Evolutionary conservation across 2,797 vertebrate genomes (phyloP).

Genomic region (Anableps anableps): DNA sequence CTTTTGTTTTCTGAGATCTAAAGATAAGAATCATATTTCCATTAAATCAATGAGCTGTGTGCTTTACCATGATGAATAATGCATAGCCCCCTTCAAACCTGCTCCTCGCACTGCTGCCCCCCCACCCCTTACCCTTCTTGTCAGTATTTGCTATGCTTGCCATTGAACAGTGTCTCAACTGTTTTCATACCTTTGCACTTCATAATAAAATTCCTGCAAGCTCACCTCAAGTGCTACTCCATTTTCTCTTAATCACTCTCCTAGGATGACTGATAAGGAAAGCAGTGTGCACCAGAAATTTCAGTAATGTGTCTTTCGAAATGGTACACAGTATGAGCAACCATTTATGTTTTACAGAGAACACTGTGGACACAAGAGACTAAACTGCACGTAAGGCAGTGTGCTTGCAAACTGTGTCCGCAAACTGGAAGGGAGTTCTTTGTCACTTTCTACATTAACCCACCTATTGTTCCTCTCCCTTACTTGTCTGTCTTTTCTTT

Average conservation of each 20-base stretch:
- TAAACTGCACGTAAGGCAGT: not conserved
- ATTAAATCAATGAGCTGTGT: conserved; percentile 81
- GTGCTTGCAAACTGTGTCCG: not conserved
- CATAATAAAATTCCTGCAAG: conserved; percentile 74
- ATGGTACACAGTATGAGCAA: conserved; percentile 25
- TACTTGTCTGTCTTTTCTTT: conserved; percentile 47
- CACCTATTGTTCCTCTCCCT: conserved; percentile 40
- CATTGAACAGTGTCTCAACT: conserved; percentile 57
- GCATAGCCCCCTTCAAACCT: conserved; percentile 60
- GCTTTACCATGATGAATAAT: conserved; percentile 79
- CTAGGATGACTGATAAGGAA: conserved; percentile 51
- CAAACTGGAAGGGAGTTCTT: conserved; percentile 6
- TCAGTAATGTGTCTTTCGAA: conserved; percentile 38
- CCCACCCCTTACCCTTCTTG: conserved; percentile 21
- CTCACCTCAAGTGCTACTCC: conserved; percentile 51
- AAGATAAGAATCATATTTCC: conserved; percentile 82
- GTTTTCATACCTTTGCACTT: conserved; percentile 76
- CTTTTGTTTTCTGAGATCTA: conserved; percentile 77
- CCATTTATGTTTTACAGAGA: conserved; percentile 15
- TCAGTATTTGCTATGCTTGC: conserved; percentile 54
- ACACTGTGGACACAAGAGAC: not conserved
- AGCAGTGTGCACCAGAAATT: conserved; percentile 13
- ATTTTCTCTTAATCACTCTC: conserved; percentile 62
- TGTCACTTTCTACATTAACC: conserved; percentile 43
- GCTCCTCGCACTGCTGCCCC: conserved; percentile 39